Evolutionary conservation across 2,113 vertebrate genomes (phyloP), one percentile per base, ranked within the genome.

Genomic region (Cinclus mexicanus): DNA sequence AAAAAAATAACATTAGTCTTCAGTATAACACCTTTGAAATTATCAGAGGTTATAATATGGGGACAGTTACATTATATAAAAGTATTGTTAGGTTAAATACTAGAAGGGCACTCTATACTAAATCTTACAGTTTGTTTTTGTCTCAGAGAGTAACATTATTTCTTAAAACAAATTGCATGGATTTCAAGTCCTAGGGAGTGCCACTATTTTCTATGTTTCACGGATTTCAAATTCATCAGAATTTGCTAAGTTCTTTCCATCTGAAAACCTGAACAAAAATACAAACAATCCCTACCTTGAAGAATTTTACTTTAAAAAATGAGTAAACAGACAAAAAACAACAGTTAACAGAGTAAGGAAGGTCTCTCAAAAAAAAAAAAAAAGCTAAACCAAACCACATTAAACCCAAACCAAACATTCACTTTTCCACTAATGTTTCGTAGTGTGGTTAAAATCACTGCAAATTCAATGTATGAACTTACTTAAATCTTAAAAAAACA

Each of bases 391-490:
- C 5, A 57, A 78, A 42, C 11, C 14, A 83, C 29, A 47, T 47
- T 44, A 44, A 63, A 39, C 14, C 17, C 10, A 17, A 76, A 68
- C 0, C 0, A 0, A 67, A 11, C 11, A 17, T 57, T 67, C 11
- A 12, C 1, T 78, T 53, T 92, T 55, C 15, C 37, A 22, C 3
- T 39, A 10, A 41, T 15, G 2, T 68, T 70, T 82, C 9, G 4
- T 10, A 18, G 13, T 71, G 13, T 7, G 35, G 8, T 53, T 78
- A 31, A 46, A 87, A 50, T 46, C 14, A 68, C 11, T 41, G 8
- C 17, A 83, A 91, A 61, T 33, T 4, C 7, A 70, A n/a, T 49
- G 11, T 22, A 33, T 63, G 2, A 37, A 63, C 22, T 63, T 49
- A 37, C 14, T 29, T 79, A 44, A 35, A 29, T 70, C 23, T 57